phyloP scores from a whole-genome alignment of 1,140 invertebrate genomes.

The Nomia melanderi region DNA sequence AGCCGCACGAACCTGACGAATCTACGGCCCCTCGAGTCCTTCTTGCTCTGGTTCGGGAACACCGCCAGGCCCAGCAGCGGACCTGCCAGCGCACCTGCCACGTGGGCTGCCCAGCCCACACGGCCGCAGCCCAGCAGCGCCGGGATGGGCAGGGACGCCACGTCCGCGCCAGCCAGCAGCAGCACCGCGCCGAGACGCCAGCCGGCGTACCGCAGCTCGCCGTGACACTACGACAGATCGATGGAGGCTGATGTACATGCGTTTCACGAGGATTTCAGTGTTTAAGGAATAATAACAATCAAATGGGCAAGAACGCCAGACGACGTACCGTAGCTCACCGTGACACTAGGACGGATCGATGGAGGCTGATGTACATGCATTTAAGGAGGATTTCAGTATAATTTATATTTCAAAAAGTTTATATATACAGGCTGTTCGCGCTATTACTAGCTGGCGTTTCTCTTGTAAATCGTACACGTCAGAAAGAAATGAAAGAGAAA shows the following conservation, averaged over 20 bases:
- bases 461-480: too few species aligned
- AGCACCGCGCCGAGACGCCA: slow-evolving; percentile 83
- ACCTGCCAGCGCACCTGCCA: slow-evolving; percentile 90
- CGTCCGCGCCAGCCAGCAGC: slow-evolving; percentile 83
- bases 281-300: too few species aligned
- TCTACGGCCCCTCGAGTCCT: slow-evolving; percentile 73
- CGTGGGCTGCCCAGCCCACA: slow-evolving; percentile 90
- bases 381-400: too few species aligned
- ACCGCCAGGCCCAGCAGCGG: slow-evolving; percentile 90
- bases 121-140: slow-evolving; percentile 76
- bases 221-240: slow-evolving; percentile 81
- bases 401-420: too few species aligned
- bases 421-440: too few species aligned
- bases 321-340: slow-evolving; percentile 82
- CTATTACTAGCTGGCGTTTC: too few species aligned
- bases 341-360: slow-evolving; percentile 80
- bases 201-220: slow-evolving; percentile 82
- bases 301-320: too few species aligned
- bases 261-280: too few species aligned
- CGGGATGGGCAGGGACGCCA: slow-evolving; percentile 78
- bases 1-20: slow-evolving; percentile 77
- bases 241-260: not conserved
- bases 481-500: too few species aligned
- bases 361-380: not conserved
- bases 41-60: slow-evolving; percentile 82